Percentiles rank a stretch among this genome's conserved stretches.
phyloP scores from a whole-genome alignment of 1,140 invertebrate species.

The Drosophila funebris region DNA sequence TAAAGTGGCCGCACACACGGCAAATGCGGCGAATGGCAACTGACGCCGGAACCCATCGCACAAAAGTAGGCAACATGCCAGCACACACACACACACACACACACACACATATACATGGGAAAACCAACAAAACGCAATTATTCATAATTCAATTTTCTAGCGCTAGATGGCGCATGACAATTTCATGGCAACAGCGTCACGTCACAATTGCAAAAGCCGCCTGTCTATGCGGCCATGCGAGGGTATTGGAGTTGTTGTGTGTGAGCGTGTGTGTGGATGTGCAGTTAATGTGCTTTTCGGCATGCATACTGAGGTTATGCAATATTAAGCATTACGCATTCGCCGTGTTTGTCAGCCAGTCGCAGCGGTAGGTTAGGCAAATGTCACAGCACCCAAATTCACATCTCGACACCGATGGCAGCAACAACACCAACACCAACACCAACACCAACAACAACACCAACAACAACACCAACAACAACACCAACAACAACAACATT shows the following conservation, averaged over 20 bases:
- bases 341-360: slow-evolving; percentile 54
- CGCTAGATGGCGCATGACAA: slow-evolving; percentile 62
- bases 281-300: slow-evolving; percentile 77
- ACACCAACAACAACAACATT: slow-evolving; percentile 32
- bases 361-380: slow-evolving; percentile 62
- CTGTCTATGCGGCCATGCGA: slow-evolving; percentile 1
- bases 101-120: neutral
- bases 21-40: neutral
- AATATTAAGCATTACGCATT: slow-evolving; percentile 74
- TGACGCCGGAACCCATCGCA: slow-evolving; percentile 22
- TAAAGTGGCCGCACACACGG: slow-evolving; percentile 27
- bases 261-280: slow-evolving; percentile 33
- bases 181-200: slow-evolving; percentile 55
- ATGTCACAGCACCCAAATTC: slow-evolving; percentile 69
- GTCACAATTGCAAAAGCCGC: slow-evolving; percentile 37
- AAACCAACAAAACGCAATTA: slow-evolving; percentile 60
- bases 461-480: slow-evolving; percentile 32
- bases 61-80: slow-evolving; percentile 52
- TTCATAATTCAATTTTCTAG: slow-evolving; percentile 78
- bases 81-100: neutral
- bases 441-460: slow-evolving; percentile 17
- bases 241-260: neutral
- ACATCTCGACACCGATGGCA: slow-evolving; percentile 38
- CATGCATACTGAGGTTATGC: slow-evolving; percentile 69
- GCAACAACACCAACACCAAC: neutral